phyloP scores from a whole-genome alignment of 2,888 invertebrate species.

The Hirudinaria manillensis region DNA sequence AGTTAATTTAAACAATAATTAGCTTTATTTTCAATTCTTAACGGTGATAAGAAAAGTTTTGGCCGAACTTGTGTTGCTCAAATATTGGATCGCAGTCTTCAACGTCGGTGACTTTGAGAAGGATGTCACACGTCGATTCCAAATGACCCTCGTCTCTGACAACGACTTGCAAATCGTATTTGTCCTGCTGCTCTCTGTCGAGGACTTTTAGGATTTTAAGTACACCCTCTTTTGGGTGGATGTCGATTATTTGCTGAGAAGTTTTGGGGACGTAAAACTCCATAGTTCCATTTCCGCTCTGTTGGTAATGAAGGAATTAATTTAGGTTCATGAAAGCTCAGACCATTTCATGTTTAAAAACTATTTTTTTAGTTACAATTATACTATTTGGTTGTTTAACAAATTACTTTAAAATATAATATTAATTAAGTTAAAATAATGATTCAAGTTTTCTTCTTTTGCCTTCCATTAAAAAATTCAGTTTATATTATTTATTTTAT shows the following conservation, averaged over 20 bases:
- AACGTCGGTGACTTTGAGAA: slow-evolving; percentile 8
- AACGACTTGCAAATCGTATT: neutral
- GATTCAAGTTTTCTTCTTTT: too few relatives aligned
- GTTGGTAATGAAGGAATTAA: neutral
- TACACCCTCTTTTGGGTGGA: neutral
- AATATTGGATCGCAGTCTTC: slow-evolving; percentile 15
- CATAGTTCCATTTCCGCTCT: neutral
- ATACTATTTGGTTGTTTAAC: too few relatives aligned
- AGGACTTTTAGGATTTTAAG: neutral
- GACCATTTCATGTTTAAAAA: too few relatives aligned
- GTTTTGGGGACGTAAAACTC: neutral
- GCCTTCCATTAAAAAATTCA: too few relatives aligned
- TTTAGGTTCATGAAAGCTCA: neutral
- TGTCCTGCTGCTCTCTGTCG: slow-evolving; percentile 12
- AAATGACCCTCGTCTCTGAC: slow-evolving; percentile 12
- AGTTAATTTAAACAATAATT: too few relatives aligned
- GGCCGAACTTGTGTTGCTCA: neutral
- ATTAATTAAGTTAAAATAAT: too few relatives aligned
- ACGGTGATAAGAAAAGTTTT: too few relatives aligned
- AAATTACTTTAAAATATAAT: too few relatives aligned
- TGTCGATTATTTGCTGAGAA: neutral
- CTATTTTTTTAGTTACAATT: too few relatives aligned
- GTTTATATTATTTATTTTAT: too few relatives aligned
- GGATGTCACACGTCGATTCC: slow-evolving; percentile 3
- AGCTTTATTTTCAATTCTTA: too few relatives aligned